Percentiles rank a stretch among this genome's conserved stretches.
phyloP scores from a whole-genome alignment of 1,140 invertebrate genomes.

The Cherax destructor region DNA sequence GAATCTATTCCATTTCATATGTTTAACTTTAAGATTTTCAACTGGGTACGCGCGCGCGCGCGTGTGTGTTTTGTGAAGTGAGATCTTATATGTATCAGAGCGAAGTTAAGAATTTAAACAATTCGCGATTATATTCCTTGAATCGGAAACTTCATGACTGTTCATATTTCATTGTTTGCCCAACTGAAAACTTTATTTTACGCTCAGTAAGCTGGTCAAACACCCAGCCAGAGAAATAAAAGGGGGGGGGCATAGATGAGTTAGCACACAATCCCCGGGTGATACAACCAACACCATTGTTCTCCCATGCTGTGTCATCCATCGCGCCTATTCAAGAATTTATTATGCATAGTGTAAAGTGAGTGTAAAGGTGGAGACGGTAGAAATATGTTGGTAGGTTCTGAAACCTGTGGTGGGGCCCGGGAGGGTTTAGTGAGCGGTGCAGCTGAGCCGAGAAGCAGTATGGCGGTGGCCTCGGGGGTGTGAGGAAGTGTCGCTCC shows the following conservation, averaged over 20 bases:
- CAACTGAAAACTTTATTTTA: not conserved
- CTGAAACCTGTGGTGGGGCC: not conserved
- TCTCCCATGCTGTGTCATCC: not conserved
- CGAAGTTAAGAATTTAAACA: too few relatives aligned
- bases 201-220: not conserved
- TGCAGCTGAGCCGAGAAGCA: not conserved
- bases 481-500: constrained; percentile 38
- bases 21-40: too few relatives aligned
- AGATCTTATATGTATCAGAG: too few relatives aligned
- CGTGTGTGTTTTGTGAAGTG: too few relatives aligned
- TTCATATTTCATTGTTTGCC: not conserved
- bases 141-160: too few relatives aligned
- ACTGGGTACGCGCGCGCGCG: too few relatives aligned
- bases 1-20: too few relatives aligned
- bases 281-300: not conserved
- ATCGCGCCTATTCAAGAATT: not conserved
- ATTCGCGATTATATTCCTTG: too few relatives aligned
- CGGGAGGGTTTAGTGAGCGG: not conserved
- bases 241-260: not conserved
- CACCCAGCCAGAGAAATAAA: too few relatives aligned
- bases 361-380: not conserved
- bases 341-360: too few relatives aligned
- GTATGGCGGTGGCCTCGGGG: constrained; percentile 53
- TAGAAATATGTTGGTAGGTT: not conserved
- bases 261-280: not conserved